Conservation (phyloP, 2,888 invertebrate species). For the Lypha dubia region DNA sequence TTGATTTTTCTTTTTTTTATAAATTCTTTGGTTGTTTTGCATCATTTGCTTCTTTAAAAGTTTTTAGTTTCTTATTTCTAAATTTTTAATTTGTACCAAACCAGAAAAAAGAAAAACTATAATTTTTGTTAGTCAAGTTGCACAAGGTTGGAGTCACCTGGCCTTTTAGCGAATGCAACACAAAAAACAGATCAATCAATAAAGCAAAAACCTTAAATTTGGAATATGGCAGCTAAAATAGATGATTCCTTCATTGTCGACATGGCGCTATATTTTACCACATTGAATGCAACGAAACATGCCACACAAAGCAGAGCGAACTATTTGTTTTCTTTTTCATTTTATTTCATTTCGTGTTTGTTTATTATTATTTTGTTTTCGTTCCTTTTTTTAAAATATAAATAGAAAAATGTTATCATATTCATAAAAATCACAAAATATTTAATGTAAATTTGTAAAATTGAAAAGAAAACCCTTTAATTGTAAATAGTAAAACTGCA, state of each 20-base stretch:
- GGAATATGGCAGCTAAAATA: background rate
- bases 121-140: conserved; percentile 10
- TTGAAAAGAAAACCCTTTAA: background rate
- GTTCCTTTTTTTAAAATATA: conserved; percentile 18
- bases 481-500: conserved; percentile 42
- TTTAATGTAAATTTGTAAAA: background rate
- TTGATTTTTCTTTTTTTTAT: conserved; percentile 46
- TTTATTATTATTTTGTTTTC: background rate
- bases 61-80: conserved; percentile 8
- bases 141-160: conserved; percentile 31
- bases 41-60: conserved; percentile 54
- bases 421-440: conserved; percentile 41
- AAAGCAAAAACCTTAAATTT: background rate
- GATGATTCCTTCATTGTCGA: conserved; percentile 27
- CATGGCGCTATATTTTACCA: conserved; percentile 19
- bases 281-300: conserved; percentile 61
- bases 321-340: conserved; percentile 33
- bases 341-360: conserved; percentile 1
- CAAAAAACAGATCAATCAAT: no score
- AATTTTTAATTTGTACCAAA: conserved; percentile 27
- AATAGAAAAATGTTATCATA: no score
- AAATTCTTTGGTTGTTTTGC: conserved; percentile 9
- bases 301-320: conserved; percentile 74
- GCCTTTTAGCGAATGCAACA: background rate
- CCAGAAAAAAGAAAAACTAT: conserved; percentile 8